Evolutionary conservation across 2,888 invertebrate genomes (phyloP).

Genomic region (Pyrrhosoma nymphula): DNA sequence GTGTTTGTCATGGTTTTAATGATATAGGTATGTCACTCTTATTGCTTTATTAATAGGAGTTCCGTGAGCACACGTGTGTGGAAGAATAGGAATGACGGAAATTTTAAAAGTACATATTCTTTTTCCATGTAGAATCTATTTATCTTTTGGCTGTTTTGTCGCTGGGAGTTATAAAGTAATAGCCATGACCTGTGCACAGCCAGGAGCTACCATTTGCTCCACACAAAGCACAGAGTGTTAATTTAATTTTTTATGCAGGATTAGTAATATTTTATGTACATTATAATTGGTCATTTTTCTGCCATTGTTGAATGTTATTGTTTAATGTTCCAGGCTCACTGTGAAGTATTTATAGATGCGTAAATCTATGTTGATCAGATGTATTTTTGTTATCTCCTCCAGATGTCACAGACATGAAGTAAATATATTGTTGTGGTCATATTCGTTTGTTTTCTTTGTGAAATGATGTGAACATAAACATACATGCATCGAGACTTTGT

Average conservation of each 20-base stretch:
- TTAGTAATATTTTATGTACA: slow-evolving; percentile 28
- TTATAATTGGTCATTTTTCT: slow-evolving; percentile 40
- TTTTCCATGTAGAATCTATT: neutral
- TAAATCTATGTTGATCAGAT: neutral
- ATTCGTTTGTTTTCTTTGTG: slow-evolving; percentile 4
- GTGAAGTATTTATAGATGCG: slow-evolving; percentile 45
- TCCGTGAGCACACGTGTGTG: neutral
- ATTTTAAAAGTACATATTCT: neutral
- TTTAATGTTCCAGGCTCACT: slow-evolving; percentile 46
- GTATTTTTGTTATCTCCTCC: slow-evolving; percentile 49
- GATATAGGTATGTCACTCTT: neutral
- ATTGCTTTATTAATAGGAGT: neutral
- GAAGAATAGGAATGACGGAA: neutral
- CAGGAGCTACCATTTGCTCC: neutral
- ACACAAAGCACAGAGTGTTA: neutral
- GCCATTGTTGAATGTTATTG: slow-evolving; percentile 25
- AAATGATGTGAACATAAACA: neutral
- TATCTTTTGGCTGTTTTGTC: neutral
- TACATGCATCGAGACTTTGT: neutral
- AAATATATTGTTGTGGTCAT: slow-evolving; percentile 54
- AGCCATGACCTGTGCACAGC: neutral
- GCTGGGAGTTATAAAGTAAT: neutral
- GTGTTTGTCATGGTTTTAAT: neutral
- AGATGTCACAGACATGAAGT: neutral
- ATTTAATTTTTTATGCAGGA: slow-evolving; percentile 28